Evolutionary conservation across 2,113 vertebrate species (phyloP), one percentile per base, ranked within the genome.

Genomic region (Pagrus major): DNA sequence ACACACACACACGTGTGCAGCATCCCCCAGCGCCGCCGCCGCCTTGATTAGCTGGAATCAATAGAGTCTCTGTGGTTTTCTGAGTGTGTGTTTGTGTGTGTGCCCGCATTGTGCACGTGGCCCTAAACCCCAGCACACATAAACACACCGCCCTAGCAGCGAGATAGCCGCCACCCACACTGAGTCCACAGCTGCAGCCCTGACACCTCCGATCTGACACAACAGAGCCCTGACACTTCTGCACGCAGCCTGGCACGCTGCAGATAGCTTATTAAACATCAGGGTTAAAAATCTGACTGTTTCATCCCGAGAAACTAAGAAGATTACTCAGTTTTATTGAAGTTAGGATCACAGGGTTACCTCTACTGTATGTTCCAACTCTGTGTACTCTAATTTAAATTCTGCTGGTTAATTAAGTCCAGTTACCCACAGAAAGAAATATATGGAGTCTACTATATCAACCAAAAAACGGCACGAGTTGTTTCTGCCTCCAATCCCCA

Each of bases 11-110:
- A 52, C 90, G 83, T 84, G 89, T 83, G 0, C 68, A 59, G 87
- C 89, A 90, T 91, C 93, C 81, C 91, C 82, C 67, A 76, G 64
- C 78, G 85, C 93, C 88, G 84, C 91, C n/a, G n/a, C n/a, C n/a
- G 94, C 92, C 92, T 93, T 88, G 85, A 92, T 92, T 93, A 88
- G 88, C 84, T 58, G 35, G 90, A 92, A 93, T 95, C 94, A 95
- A 95, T 94, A 83, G 92, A 84, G 76, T 67, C 92, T 94, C 90
- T 94, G 94, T 94, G 90, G 76, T 78, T 80, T 87, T 41, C 12
- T 55, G 64, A 71, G 27, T 72, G 46, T 72, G 66, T 77, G 41
- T 77, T 79, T 12, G 87, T 80, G 81, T 84, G 27, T 80, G 39
- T 84, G 88, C 37, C 79, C 75, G 65, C 72, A 61, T 46, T 71